phyloP scores from a whole-genome alignment of 2,113 vertebrate species.

The Campylomormyrus numenius region DNA sequence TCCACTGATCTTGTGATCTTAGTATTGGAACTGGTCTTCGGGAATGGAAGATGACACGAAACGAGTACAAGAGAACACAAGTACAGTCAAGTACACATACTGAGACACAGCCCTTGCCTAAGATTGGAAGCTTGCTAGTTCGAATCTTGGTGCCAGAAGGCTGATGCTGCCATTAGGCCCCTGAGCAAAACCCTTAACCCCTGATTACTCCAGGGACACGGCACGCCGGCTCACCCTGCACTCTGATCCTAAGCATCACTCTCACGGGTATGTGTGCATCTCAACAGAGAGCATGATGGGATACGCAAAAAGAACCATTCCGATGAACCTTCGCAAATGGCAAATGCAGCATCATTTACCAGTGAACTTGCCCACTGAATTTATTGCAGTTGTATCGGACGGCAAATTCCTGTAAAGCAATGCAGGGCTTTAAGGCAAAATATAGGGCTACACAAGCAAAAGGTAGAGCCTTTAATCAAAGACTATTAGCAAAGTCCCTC shows the following conservation, averaged over 20 bases:
- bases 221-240: background rate
- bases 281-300: background rate
- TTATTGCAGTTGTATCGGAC: background rate
- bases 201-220: background rate
- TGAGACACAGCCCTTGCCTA: background rate
- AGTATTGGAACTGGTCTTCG: too few species aligned
- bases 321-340: background rate
- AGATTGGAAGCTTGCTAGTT: background rate
- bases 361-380: background rate
- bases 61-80: too few species aligned
- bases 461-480: conserved; percentile 16
- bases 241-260: background rate
- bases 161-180: background rate
- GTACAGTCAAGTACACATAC: too few species aligned
- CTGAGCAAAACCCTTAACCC: background rate
- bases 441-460: background rate
- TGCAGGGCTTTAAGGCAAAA: background rate
- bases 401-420: background rate
- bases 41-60: too few species aligned
- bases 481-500: conserved; percentile 2
- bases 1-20: too few species aligned
- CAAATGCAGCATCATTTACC: background rate
- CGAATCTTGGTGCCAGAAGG: background rate
- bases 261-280: background rate
- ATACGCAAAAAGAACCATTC: background rate